phyloP scores from a whole-genome alignment of 2,888 invertebrate species.

The Drosophila barbarae region DNA sequence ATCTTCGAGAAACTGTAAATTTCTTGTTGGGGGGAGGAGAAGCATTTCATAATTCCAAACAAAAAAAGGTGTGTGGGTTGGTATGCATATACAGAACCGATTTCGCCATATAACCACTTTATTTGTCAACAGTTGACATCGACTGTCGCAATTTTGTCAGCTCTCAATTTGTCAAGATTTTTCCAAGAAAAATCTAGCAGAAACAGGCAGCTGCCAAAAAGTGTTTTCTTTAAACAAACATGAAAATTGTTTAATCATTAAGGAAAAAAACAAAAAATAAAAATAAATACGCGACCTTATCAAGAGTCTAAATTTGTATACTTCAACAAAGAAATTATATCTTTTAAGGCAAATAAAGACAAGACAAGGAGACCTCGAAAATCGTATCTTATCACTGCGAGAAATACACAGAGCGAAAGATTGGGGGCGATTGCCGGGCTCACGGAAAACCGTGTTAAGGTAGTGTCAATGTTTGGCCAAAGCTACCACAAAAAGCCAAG shows the following conservation, averaged over 20 bases:
- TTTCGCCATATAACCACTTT: slow-evolving; percentile 58
- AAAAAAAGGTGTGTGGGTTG: slow-evolving; percentile 36
- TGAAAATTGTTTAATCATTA: slow-evolving; percentile 26
- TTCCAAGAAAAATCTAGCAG: not conserved
- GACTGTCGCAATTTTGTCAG: slow-evolving; percentile 66
- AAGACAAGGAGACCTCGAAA: slow-evolving; percentile 28
- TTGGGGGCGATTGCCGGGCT: slow-evolving; percentile 15
- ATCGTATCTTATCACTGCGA: slow-evolving; percentile 11
- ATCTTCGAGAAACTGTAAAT: slow-evolving; percentile 46
- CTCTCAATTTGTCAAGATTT: slow-evolving; percentile 61
- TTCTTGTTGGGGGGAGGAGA: slow-evolving; percentile 9
- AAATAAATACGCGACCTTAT: slow-evolving; percentile 21
- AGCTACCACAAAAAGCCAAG: slow-evolving; percentile 33
- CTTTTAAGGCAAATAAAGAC: slow-evolving; percentile 18
- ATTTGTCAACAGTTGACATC: slow-evolving; percentile 65
- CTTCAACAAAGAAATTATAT: slow-evolving; percentile 6
- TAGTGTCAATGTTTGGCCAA: slow-evolving; percentile 50
- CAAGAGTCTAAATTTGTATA: slow-evolving; percentile 16
- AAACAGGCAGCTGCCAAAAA: slow-evolving; percentile 22
- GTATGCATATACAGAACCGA: slow-evolving; percentile 31
- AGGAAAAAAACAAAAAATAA: slow-evolving; percentile 17
- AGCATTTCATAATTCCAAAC: slow-evolving; percentile 65
- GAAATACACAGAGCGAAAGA: slow-evolving; percentile 5
- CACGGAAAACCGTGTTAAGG: slow-evolving; percentile 61
- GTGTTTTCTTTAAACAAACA: slow-evolving; percentile 16